Evolutionary conservation across 2,113 vertebrate genomes (phyloP), one percentile per base, ranked within the genome.

Genomic region (Acrocephalus kingi): DNA sequence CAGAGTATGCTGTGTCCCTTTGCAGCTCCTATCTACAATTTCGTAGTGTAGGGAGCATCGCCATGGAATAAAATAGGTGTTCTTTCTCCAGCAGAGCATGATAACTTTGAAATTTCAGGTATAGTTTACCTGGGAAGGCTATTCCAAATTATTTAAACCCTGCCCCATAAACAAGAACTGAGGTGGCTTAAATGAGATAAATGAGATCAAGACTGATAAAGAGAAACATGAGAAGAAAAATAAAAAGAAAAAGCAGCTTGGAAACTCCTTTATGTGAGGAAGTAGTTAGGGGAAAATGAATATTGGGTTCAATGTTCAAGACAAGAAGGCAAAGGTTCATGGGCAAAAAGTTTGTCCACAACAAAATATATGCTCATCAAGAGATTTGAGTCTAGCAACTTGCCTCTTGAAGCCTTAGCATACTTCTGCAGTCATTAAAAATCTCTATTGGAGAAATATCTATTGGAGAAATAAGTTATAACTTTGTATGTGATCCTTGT

Each of bases 331-430:
- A 79, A 87, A 69, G 1, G 4, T 18, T 51, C 83, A 55, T 3
- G 10, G 49, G 4, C 13, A 79, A 31, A 77, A 74, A 16, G 11
- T 22, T 80, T 25, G 4, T 51, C 66, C 33, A 46, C 35, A 63
- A 18, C 2, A 76, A 7, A 59, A 2, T 10, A 25, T 46, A 27
- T 10, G 2, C 2, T 68, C 2, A n/a, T 37, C 25, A 27, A 73
- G 63, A 43, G 10, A 5, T 0, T 0, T 63, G 28, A 58, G 9
- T 46, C 7, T 45, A 61, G 33, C 64, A 80, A 64, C 7, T 43
- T 55, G n/a, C 1, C 2, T 37, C 15, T 9, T 61, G 30, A 66
- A 90, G 51, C 5, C 16, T 48, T 48, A 56, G 20, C 16, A 33
- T 14, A 51, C 4, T 71, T 61, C n/a, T 49, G 3, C 13, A 58